Base-by-base conservation (phyloP, 1,140 invertebrate genomes). In the Microplitis mediator region DNA sequence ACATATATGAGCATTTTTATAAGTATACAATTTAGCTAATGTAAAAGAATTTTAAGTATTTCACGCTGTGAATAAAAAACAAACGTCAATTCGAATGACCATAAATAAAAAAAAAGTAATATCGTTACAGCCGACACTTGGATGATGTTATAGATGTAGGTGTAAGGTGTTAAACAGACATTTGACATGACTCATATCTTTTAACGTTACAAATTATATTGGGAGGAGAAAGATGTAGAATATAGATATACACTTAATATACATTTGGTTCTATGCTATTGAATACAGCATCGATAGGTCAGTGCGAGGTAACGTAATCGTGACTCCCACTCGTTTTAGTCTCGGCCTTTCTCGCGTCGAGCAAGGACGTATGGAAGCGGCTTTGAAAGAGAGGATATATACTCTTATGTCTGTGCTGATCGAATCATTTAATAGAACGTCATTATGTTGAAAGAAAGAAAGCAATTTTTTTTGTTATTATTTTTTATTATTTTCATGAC, bases 331-430 rank as follows among this genome's bases (percentile, higher is more conserved):
- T 60, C 70, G 39, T 16, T 58, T 31, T 23, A 52, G 39, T 69
- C 52, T 67, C 74, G 74, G 74, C 74, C 74, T 75, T 75, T 75
- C 74, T 73, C 71, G 70, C 36, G 68, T 56, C 63, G 56, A 71
- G 74, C 74, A 75, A 75, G 74, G 74, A 67, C 74, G 74, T 67
- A 71, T 75, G 56, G 68, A 70, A 67, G 63, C 61, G 31, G 56
- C 23, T 14, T 58, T 58, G 6, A 16, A 58, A 58, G 56, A 58
- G 56, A 58, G 23, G 56, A 58, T 16, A 58, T 9, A 45, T 11
- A 9, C 39, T 45, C 11, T 45, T 45, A 45, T 45, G 39, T 45
- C 64, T 61, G 8, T 35, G 13, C 9, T 23, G 34, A 56, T 56
- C n/a, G 14, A 31, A 13, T 69, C 50, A 11, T 16, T 35, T 61